These are phyloP conservation scores for Eledona agricola DNA, from an alignment of 2,888 invertebrate species.

Conservation along the genomic window DNA sequence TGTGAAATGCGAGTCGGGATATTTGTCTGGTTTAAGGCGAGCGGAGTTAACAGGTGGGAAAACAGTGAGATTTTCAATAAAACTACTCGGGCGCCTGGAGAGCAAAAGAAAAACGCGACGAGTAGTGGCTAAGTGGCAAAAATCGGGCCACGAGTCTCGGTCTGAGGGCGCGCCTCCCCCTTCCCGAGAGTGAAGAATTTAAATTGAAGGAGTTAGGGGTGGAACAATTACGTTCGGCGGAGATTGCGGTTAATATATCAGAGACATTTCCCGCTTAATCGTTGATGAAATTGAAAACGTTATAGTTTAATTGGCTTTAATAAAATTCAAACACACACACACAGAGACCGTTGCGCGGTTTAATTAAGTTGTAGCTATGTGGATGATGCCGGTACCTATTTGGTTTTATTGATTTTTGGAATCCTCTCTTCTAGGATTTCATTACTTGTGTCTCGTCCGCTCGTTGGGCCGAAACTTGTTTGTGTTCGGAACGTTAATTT, in stretches of 20 bases:
- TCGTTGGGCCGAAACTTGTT: slow-evolving; percentile 36
- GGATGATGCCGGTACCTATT: slow-evolving; percentile 54
- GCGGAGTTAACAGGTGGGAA: too few relatives aligned
- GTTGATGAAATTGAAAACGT: slow-evolving; percentile 57
- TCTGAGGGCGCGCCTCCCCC: background rate
- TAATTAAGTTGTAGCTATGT: slow-evolving; percentile 59
- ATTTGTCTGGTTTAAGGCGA: too few relatives aligned
- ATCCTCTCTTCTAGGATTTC: slow-evolving; percentile 44
- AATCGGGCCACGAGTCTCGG: background rate
- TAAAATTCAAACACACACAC: slow-evolving; percentile 56
- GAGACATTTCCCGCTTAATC: slow-evolving; percentile 54
- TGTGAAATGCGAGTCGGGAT: too few relatives aligned
- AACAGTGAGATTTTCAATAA: too few relatives aligned
- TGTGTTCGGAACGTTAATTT: slow-evolving; percentile 37
- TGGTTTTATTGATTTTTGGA: slow-evolving; percentile 55
- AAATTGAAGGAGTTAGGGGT: slow-evolving; percentile 36
- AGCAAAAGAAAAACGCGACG: too few relatives aligned
- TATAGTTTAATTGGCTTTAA: slow-evolving; percentile 59
- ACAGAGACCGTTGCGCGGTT: slow-evolving; percentile 51
- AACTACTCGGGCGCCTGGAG: too few relatives aligned
- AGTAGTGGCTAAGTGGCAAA: too few relatives aligned
- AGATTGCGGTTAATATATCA: slow-evolving; percentile 45
- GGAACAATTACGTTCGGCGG: slow-evolving; percentile 27
- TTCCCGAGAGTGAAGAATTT: slow-evolving; percentile 24
- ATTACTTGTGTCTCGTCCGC: slow-evolving; percentile 37